Evolutionary conservation across 2,888 invertebrate genomes (phyloP), one percentile per base, ranked within the genome.

Genomic region (Acleris emargana): DNA sequence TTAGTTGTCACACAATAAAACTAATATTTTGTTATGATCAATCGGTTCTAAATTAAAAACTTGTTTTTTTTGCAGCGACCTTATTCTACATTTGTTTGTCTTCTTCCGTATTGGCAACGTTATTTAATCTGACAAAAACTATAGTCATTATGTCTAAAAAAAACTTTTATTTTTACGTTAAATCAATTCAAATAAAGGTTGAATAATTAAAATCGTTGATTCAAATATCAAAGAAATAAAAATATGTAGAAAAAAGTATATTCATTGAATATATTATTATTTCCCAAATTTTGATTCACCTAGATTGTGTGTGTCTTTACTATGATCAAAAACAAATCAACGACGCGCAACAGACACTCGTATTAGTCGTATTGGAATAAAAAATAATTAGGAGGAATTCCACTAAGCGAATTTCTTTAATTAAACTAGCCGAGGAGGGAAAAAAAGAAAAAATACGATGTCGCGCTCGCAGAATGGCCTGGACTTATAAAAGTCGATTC

Each of bases 371-470:
- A 53, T 58, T 52, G 32, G 45, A 49, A 64, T 64, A 58, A 64
- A 20, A 51, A 49, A 64, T 64, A 64, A 64, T 64, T 58, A 64
- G 58, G 53, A 6, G 53, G 53, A 58, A 64, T 58, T 49, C 58
- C 18, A 49, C 58, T 64, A 42, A 47, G 47, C 49, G 53, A 53
- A 53, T 38, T 53, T 58, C 25, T 64, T 64, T 58, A 64, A 64
- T 64, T 58, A 64, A 64, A 64, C 58, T 16, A 45, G 43, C 22
- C 57, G 42, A 20, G n/a, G n/a, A 17, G 50, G 7, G 18, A 47
- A 58, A 58, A 20, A 25, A 17, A 22, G 45, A 25, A 47, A 58
- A 58, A 58, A 58, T 47, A 16, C 20, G 20, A 53, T 53, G 58
- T 38, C 20, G 25, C 18, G 22, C 32, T n/a, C 20, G 22, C 20